Base-by-base conservation (phyloP, 1,140 invertebrate species). In the Ylistrum balloti region DNA sequence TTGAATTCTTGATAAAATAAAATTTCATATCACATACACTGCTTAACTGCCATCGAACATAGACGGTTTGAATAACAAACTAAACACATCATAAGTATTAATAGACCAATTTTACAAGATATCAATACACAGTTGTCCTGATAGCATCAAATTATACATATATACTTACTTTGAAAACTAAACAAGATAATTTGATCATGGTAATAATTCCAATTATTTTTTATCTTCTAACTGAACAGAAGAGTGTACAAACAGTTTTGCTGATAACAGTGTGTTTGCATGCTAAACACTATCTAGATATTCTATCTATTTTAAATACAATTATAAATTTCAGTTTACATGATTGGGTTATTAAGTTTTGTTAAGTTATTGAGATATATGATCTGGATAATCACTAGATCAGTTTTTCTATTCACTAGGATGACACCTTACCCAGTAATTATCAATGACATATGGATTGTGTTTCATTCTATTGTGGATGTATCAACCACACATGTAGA, bases 41-140 rank as follows among this genome's bases (percentile, higher is more conserved):
- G 45, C 45, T 17, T 48, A 20, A 48, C 20, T 20, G 45, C 45
- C 15, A 17, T 22, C 20, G 3, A 48, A 48, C 45, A 28, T 74
- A 74, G 56, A 74, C 56, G 28, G 22, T 74, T 74, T 74, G 9
- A 17, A 74, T 74, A 74, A 17, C n/a, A 28, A 3, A 28, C 22
- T 74, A 3, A 38, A n/a, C 56, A 74, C 56, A 74, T 28, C 22
- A 28, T 28, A 11, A 74, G 20, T 74, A 74, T 74, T 74, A 28
- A 74, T 74, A 74, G 56, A 74, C n/a, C 56, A 74, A 74, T 74
- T 74, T 28, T 74, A n/a, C n/a, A n/a, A 17, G 56, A 28, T 56
- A 74, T 74, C 13, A 11, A 74, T 74, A 74, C 22, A 74, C 22
- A n/a, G 28, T 74, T 74, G 5, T 28, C 5, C 17, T n/a, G 56